Base-by-base conservation (phyloP, 2,113 vertebrate species). In the Monopterus albus region DNA sequence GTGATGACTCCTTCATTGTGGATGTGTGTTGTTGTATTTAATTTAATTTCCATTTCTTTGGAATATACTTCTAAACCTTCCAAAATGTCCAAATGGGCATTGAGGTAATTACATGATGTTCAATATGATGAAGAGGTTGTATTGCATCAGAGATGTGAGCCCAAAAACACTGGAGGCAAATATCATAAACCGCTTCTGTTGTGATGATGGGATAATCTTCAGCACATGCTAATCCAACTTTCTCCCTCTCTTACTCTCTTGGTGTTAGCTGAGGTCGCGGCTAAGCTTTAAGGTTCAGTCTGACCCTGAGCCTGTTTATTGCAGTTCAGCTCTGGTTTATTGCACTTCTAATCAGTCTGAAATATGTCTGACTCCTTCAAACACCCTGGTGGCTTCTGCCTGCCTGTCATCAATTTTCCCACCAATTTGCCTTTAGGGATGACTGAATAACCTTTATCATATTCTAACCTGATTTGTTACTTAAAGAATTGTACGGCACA, bases 271-370 rank as follows among this genome's bases (percentile, higher is more conserved):
- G 18, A 56, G n/a, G n/a, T n/a, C n/a, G n/a, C n/a, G n/a, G n/a
- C n/a, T n/a, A n/a, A n/a, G n/a, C n/a, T 66, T 77, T 47, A 49
- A 74, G 66, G 40, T 51, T 63, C 57, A 72, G 56, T 71, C 55
- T 52, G 51, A 69, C 18, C n/a, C 40, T 23, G 28, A 57, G 64
- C 52, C 38, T 68, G 31, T 83, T 73, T 79, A 46, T 55, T 68
- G 40, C 45, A 45, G 25, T 46, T 72, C 33, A 23, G 21, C 58
- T 80, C 23, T 49, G 52, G 15, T 83, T 79, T 50, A 62, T 77
- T 63, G 59, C 55, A 43, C 31, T 68, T n/a, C n/a, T n/a, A n/a
- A n/a, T n/a, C n/a, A n/a, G 43, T 72, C 36, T 55, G 29, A 84
- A 73, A 75, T 76, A 40, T 5, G 21, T 39, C 36, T 60, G 57